A percentile compares a stretch with the other conserved stretches of the same genome.
phyloP scores from a whole-genome alignment of 2,888 invertebrate species.

The Endomychus coccineus region DNA sequence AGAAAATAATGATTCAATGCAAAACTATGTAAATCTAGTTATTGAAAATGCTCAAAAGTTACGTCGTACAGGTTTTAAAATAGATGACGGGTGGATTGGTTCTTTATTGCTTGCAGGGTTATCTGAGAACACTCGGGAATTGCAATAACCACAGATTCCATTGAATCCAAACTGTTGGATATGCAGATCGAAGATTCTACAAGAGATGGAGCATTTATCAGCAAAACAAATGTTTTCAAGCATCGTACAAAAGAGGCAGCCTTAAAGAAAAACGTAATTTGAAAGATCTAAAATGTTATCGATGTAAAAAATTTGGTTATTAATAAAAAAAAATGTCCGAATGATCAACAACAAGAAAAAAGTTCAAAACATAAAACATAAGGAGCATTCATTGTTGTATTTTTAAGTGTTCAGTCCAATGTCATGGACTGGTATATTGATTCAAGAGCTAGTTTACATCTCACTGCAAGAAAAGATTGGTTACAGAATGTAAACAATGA shows the following conservation, averaged over 20 bases:
- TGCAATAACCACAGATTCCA: slow-evolving; percentile 6
- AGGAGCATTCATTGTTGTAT: slow-evolving; percentile 21
- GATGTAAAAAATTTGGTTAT: too few species aligned
- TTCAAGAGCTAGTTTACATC: slow-evolving; percentile 22
- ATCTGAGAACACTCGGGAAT: too few species aligned
- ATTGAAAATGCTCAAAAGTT: too few species aligned
- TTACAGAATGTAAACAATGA: slow-evolving; percentile 9
- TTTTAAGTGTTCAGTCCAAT: slow-evolving; percentile 18
- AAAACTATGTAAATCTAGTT: too few species aligned
- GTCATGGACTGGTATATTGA: slow-evolving; percentile 23
- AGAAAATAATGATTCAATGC: too few species aligned
- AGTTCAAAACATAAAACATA: slow-evolving; percentile 7
- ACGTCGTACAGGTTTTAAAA: too few species aligned
- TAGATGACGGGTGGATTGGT: too few species aligned
- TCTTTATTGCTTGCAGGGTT: too few species aligned
- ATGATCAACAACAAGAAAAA: slow-evolving; percentile 4
- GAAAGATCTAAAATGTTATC: too few species aligned
- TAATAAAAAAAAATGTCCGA: neutral
- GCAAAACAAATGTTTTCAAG: too few species aligned
- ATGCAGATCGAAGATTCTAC: slow-evolving; percentile 2
- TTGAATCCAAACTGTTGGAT: slow-evolving; percentile 6
- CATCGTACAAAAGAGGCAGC: too few species aligned
- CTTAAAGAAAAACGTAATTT: too few species aligned
- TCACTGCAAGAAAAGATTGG: slow-evolving; percentile 18
- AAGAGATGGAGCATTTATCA: slow-evolving; percentile 6